Evolutionary conservation across 92 coral and sea anemone species (phyloP).

Genomic region (Epizoanthus illoricatus): DNA sequence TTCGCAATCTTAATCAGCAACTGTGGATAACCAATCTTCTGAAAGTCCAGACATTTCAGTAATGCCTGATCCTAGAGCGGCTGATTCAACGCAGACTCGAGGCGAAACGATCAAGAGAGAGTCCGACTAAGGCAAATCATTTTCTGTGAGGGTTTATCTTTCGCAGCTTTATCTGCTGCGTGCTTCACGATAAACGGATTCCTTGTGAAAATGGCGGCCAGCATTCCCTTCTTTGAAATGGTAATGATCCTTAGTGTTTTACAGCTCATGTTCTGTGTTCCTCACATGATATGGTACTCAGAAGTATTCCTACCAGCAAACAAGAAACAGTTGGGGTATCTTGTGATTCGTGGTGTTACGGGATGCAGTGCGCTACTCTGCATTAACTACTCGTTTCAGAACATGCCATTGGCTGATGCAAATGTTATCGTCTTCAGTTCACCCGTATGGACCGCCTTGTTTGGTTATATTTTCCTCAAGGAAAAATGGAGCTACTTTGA

Average conservation of each 20-base stretch:
- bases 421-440: conserved; percentile 59
- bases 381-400: conserved; percentile 54
- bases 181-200: conserved; percentile 15
- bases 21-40: too few species aligned
- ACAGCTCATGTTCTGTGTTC: conserved; percentile 37
- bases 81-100: too few species aligned
- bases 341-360: conserved; percentile 48
- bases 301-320: conserved; percentile 37
- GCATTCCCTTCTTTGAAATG: conserved; percentile 48
- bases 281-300: conserved; percentile 32
- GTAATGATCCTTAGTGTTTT: conserved; percentile 29
- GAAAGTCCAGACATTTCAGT: too few species aligned
- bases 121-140: too few species aligned
- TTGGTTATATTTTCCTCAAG: conserved; percentile 67
- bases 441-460: conserved; percentile 63
- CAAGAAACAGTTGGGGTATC: conserved; percentile 11
- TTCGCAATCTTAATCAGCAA: too few species aligned
- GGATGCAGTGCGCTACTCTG: conserved; percentile 48
- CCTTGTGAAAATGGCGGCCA: conserved; percentile 41
- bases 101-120: too few species aligned
- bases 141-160: not conserved
- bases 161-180: not conserved
- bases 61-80: too few species aligned
- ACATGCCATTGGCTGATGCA: conserved; percentile 78
- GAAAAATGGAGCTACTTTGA: conserved; percentile 58